Evolutionary conservation across 92 coral and sea anemone genomes (phyloP).

Genomic region (Epizoanthus stellaris): DNA sequence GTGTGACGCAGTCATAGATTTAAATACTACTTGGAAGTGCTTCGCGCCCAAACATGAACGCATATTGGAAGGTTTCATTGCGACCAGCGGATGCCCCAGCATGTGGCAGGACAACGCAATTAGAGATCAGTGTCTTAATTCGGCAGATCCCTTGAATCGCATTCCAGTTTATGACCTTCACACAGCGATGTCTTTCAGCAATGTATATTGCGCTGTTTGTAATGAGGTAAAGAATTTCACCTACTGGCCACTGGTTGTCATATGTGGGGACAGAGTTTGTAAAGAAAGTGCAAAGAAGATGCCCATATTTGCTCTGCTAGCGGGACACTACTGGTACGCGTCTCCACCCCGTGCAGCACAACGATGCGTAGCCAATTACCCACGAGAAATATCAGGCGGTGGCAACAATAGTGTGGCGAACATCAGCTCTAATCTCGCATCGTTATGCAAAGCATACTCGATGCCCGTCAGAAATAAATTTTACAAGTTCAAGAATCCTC

Average conservation of each 20-base stretch:
- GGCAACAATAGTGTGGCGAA: neutral
- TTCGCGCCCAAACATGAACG: no score
- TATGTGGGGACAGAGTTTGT: neutral
- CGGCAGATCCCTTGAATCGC: neutral
- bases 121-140: neutral
- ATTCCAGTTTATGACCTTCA: slow-evolving; percentile 12
- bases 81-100: neutral
- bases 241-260: neutral
- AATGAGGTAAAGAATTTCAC: neutral
- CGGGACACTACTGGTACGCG: neutral
- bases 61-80: neutral
- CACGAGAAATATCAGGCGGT: neutral
- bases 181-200: neutral
- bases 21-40: no score
- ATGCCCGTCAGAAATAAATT: neutral
- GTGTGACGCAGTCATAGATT: no score
- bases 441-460: neutral
- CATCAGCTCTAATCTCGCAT: neutral
- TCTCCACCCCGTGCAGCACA: neutral
- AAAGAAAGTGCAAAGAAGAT: neutral
- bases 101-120: neutral
- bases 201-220: slow-evolving; percentile 13
- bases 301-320: neutral
- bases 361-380: neutral
- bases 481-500: neutral